Percentiles rank a stretch among this genome's conserved stretches.
Evolutionary conservation across 2,113 vertebrate species (phyloP).

Genomic region (Oryzias woworae): DNA sequence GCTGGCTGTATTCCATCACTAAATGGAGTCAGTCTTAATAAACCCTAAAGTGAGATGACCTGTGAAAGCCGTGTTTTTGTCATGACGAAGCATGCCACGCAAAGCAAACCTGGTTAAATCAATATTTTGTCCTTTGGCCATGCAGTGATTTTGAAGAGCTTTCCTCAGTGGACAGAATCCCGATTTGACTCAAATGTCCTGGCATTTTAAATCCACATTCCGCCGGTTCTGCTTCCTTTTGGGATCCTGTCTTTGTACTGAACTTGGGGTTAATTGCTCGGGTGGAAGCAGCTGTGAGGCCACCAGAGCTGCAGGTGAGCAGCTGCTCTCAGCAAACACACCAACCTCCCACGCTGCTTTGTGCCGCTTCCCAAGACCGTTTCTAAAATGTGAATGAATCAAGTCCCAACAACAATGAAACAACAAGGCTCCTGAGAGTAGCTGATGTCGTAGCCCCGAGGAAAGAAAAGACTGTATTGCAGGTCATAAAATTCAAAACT

Average conservation of each 20-base stretch:
- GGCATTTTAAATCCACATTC: slow-evolving; percentile 14
- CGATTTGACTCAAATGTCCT: slow-evolving; percentile 7
- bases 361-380: slow-evolving; percentile 52
- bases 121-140: slow-evolving; percentile 13
- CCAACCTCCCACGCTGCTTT: slow-evolving; percentile 51
- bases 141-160: slow-evolving; percentile 18
- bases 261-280: slow-evolving; percentile 55
- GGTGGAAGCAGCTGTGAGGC: slow-evolving; percentile 53
- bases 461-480: background rate
- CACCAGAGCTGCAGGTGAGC: slow-evolving; percentile 64
- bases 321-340: slow-evolving; percentile 41
- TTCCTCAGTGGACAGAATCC: slow-evolving; percentile 26
- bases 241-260: slow-evolving; percentile 31
- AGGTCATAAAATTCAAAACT: background rate
- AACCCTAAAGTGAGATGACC: slow-evolving; percentile 37
- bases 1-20: slow-evolving; percentile 57
- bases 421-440: slow-evolving; percentile 23
- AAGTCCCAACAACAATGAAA: slow-evolving; percentile 38
- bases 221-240: slow-evolving; percentile 24
- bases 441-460: slow-evolving; percentile 13
- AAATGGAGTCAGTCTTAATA: slow-evolving; percentile 52
- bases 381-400: slow-evolving; percentile 20
- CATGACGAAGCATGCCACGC: slow-evolving; percentile 28
- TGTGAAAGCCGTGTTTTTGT: slow-evolving; percentile 22
- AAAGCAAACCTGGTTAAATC: slow-evolving; percentile 19